phyloP scores from a whole-genome alignment of 2,888 invertebrate genomes.

The Drosophila kokeensis region DNA sequence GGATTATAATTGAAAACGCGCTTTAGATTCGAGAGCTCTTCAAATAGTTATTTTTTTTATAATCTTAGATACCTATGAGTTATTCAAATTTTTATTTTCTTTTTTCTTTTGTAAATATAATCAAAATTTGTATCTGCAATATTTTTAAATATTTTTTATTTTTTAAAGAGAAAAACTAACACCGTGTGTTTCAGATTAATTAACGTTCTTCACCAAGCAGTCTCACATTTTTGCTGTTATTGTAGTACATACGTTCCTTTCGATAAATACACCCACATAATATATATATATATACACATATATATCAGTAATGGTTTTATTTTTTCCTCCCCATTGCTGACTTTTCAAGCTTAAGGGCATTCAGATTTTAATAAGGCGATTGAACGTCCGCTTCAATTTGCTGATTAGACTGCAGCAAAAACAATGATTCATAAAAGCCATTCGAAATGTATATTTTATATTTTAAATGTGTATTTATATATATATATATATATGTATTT shows the following conservation, averaged over 20 bases:
- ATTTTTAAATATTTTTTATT: constrained; percentile 11
- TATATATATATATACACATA: constrained; percentile 1
- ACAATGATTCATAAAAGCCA: constrained; percentile 51
- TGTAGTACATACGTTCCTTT: constrained; percentile 48
- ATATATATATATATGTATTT: constrained; percentile 19
- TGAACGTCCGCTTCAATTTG: constrained; percentile 62
- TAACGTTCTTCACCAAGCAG: constrained; percentile 47
- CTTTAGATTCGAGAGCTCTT: constrained; percentile 41
- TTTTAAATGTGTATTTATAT: constrained; percentile 38
- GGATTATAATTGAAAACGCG: constrained; percentile 28
- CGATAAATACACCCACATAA: constrained; percentile 19
- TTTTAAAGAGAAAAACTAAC: constrained; percentile 11
- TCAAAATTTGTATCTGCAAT: constrained; percentile 63
- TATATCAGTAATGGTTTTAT: constrained; percentile 9
- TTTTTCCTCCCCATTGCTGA: constrained; percentile 11
- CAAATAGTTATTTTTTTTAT: constrained; percentile 36
- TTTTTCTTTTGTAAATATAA: constrained; percentile 66
- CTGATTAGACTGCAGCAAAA: constrained; percentile 52
- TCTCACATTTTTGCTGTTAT: constrained; percentile 77
- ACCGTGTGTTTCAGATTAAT: constrained; percentile 10
- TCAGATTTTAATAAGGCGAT: constrained; percentile 65
- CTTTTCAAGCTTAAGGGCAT: constrained; percentile 38
- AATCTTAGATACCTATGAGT: constrained; percentile 55
- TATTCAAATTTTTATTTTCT: constrained; percentile 47
- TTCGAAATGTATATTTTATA: constrained; percentile 57